Evolutionary conservation across 1,140 invertebrate species (phyloP).

Genomic region (Drosophila pachea): DNA sequence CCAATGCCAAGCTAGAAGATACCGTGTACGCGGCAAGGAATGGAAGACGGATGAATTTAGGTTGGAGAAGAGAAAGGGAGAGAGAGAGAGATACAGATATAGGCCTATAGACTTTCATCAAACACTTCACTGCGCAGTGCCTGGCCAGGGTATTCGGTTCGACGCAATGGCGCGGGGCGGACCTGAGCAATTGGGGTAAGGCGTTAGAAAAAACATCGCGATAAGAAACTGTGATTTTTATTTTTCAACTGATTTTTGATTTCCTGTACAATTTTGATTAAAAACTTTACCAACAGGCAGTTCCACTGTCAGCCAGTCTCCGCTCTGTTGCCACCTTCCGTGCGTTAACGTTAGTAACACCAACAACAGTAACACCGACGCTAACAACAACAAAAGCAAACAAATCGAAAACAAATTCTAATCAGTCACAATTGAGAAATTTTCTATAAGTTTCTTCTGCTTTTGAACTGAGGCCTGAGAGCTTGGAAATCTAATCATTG

Average conservation of each 20-base stretch:
- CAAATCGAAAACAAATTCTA: conserved; percentile 77
- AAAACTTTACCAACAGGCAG: conserved; percentile 56
- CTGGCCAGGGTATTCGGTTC: conserved; percentile 19
- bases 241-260: conserved; percentile 77
- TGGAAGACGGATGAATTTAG: neutral
- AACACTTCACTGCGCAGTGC: neutral
- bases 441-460: conserved; percentile 48
- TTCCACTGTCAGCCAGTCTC: conserved; percentile 31
- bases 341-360: conserved; percentile 1
- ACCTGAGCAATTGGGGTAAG: conserved; percentile 65
- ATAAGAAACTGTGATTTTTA: conserved; percentile 78
- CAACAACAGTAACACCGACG: too few relatives aligned
- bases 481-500: conserved; percentile 69
- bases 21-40: neutral
- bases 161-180: conserved; percentile 31
- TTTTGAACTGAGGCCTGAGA: conserved; percentile 39
- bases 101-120: too few relatives aligned
- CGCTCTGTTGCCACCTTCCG: conserved; percentile 39
- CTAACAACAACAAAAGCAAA: conserved; percentile 2
- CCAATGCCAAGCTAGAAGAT: neutral
- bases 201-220: conserved; percentile 65
- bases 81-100: too few relatives aligned
- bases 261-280: conserved; percentile 78
- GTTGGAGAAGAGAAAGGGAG: neutral
- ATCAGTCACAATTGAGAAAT: conserved; percentile 76